Conservation (phyloP, 2,113 vertebrate genomes). For the Kryptolebias marmoratus region DNA sequence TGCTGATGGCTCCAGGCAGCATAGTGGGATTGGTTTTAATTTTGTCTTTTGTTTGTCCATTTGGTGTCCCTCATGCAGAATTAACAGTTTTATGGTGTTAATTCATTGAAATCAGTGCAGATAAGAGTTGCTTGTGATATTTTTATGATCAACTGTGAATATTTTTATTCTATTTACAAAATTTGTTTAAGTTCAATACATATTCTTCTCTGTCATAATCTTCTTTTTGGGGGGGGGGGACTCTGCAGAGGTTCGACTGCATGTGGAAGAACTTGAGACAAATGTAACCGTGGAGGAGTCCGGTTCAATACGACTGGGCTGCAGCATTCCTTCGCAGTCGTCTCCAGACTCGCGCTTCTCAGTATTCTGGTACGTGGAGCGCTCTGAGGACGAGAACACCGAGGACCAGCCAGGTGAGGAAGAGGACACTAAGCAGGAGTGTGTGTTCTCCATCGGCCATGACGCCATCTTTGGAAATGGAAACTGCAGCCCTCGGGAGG, state of each 20-base stretch:
- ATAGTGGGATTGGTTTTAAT: constrained; percentile 43
- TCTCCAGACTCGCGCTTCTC: constrained; percentile 92
- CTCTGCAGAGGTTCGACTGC: constrained; percentile 86
- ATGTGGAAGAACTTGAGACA: constrained; percentile 87
- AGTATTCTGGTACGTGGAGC: constrained; percentile 90
- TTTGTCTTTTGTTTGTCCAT: constrained; percentile 26
- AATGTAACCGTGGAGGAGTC: constrained; percentile 89
- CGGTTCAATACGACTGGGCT: constrained; percentile 87
- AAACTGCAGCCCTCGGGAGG: constrained; percentile 80
- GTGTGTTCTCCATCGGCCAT: constrained; percentile 83
- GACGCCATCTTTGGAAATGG: constrained; percentile 89
- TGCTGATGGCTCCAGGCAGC: constrained; percentile 77
- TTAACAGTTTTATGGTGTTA: constrained; percentile 6
- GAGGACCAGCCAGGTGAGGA: constrained; percentile 38
- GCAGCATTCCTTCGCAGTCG: constrained; percentile 90
- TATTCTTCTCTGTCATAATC: not conserved
- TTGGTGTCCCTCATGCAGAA: constrained; percentile 28
- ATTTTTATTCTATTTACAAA: no score
- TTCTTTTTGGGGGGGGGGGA: constrained; percentile 1
- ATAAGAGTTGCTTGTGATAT: not conserved
- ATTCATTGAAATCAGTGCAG: constrained; percentile 8
- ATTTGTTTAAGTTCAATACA: no score
- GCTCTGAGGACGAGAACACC: constrained; percentile 64
- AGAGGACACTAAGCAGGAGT: constrained; percentile 64
- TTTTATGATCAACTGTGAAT: not conserved